A percentile compares a stretch with the other conserved stretches of the same genome.
Evolutionary conservation across 2,888 invertebrate species (phyloP).

Genomic region (Molorchus minor): DNA sequence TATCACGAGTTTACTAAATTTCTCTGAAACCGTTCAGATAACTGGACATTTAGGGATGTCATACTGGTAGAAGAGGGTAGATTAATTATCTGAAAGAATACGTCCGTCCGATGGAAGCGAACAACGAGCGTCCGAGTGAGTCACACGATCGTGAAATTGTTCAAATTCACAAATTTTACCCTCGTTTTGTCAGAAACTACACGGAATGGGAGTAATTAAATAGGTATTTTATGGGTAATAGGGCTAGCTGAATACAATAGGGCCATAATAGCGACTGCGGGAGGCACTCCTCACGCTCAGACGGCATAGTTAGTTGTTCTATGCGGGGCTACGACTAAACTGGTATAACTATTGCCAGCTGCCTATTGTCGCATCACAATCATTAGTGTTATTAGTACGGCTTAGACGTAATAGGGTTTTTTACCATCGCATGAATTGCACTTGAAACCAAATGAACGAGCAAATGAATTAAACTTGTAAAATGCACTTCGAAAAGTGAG

Average conservation of each 20-base stretch:
- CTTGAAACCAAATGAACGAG: too few species aligned
- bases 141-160: constrained; percentile 42
- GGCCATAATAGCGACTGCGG: constrained; percentile 53
- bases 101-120: constrained; percentile 10
- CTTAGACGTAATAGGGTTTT: too few species aligned
- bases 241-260: constrained; percentile 55
- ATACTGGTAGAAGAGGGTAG: constrained; percentile 12
- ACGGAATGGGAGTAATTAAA: constrained; percentile 56
- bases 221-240: constrained; percentile 58
- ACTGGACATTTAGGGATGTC: constrained; percentile 3
- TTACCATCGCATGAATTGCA: too few species aligned
- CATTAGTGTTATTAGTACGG: constrained; percentile 2
- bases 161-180: constrained; percentile 51
- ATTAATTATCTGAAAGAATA: constrained; percentile 24
- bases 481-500: too few species aligned
- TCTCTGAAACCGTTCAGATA: too few species aligned
- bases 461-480: too few species aligned
- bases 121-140: constrained; percentile 23
- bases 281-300: constrained; percentile 44
- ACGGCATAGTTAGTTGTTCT: constrained; percentile 37
- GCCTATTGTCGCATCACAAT: constrained; percentile 24
- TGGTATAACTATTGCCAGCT: constrained; percentile 27
- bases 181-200: constrained; percentile 45
- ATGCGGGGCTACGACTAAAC: constrained; percentile 14
- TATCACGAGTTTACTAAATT: too few species aligned